A percentile compares a stretch with the other conserved stretches of the same genome.
Evolutionary conservation across 2,113 vertebrate genomes (phyloP).

Genomic region (Crocuta crocuta): DNA sequence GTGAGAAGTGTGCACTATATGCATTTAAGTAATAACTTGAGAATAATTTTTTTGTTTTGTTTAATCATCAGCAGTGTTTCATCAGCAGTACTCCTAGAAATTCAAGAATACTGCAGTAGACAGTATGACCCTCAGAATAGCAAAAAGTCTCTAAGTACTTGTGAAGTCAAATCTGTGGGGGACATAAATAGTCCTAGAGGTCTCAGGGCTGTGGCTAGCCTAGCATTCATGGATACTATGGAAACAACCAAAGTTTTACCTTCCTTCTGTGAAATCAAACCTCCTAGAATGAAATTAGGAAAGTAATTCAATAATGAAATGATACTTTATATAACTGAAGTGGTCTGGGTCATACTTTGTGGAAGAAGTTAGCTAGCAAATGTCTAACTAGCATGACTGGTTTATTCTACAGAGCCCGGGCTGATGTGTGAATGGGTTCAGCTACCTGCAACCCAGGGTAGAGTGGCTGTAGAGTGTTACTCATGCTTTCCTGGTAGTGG

Average conservation of each 20-base stretch:
- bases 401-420: not conserved
- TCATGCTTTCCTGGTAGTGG: not conserved
- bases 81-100: not conserved
- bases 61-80: not conserved
- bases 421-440: not conserved
- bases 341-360: not conserved
- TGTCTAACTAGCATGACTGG: not conserved
- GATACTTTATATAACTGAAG: not conserved
- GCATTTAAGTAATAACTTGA: not conserved
- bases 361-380: not conserved
- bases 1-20: not conserved
- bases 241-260: not conserved
- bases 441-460: not conserved
- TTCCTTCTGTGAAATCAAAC: not conserved
- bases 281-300: not conserved
- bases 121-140: not conserved
- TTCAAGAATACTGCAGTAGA: not conserved
- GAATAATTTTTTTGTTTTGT: not conserved
- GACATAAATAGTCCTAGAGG: not conserved
- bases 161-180: not conserved
- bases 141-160: not conserved
- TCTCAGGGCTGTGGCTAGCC: not conserved
- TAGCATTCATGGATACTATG: not conserved
- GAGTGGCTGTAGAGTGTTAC: not conserved
- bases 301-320: not conserved